Conservation (phyloP, 2,113 vertebrate species). For the Pollachius pollachius region DNA sequence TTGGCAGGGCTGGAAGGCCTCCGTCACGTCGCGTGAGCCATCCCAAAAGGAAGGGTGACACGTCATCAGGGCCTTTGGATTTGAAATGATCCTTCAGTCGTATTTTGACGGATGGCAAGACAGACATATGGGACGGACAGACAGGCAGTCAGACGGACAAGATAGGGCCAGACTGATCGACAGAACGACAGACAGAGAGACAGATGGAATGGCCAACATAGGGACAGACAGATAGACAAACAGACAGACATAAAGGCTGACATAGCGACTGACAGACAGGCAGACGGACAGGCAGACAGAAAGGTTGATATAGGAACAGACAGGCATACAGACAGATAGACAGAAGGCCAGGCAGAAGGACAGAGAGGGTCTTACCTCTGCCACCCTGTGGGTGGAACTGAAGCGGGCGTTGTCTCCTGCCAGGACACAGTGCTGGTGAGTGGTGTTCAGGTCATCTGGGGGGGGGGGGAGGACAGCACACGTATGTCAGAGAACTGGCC, state of each 20-base stretch:
- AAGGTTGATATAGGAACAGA: no score
- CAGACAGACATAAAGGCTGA: neutral
- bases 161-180: no score
- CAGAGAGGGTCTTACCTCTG: slow-evolving; percentile 79
- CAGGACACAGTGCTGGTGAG: slow-evolving; percentile 94
- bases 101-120: no score
- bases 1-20: no score
- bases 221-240: neutral
- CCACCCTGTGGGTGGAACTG: slow-evolving; percentile 94
- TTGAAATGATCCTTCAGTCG: no score
- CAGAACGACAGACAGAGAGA: neutral
- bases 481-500: slow-evolving; percentile 14
- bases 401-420: slow-evolving; percentile 87
- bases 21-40: no score
- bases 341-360: neutral
- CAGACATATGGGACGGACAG: neutral
- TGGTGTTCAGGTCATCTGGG: slow-evolving; percentile 90
- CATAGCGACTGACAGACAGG: slow-evolving; percentile 1
- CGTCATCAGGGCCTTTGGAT: no score
- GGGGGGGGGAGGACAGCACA: slow-evolving; percentile 24
- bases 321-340: neutral
- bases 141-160: slow-evolving; percentile 5
- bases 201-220: neutral
- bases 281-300: no score
- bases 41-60: no score